A percentile compares a stretch with the other conserved stretches of the same genome.
These are phyloP conservation scores for Conus ventricosus DNA, from an alignment of 1,140 invertebrate species.

Conservation along the genomic window DNA sequence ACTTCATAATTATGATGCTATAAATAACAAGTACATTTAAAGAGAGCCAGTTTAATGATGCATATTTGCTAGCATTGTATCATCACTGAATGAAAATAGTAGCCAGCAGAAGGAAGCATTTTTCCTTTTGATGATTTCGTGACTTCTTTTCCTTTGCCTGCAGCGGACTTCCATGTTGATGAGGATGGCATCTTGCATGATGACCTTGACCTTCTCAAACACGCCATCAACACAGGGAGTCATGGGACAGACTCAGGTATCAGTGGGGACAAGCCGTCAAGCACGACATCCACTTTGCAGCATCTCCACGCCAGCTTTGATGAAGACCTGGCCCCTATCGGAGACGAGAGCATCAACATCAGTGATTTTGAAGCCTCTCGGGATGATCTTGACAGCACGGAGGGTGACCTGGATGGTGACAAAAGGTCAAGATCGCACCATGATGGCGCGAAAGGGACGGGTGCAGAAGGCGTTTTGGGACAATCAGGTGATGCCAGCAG, in stretches of 20 bases:
- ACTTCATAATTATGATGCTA: no score
- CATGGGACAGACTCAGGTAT: constrained; percentile 69
- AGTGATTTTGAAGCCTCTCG: constrained; percentile 69
- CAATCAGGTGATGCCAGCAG: not conserved
- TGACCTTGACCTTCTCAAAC: constrained; percentile 60
- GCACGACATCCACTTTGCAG: constrained; percentile 58
- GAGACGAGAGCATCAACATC: constrained; percentile 62
- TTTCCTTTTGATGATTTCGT: no score
- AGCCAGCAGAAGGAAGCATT: no score
- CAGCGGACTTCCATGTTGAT: constrained; percentile 61
- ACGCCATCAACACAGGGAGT: constrained; percentile 28
- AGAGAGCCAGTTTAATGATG: no score
- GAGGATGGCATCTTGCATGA: constrained; percentile 67
- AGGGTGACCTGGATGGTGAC: constrained; percentile 32
- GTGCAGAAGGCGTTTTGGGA: no score
- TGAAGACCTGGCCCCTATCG: constrained; percentile 41
- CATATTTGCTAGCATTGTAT: no score
- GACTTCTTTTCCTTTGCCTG: no score
- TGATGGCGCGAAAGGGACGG: not conserved
- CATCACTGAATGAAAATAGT: no score
- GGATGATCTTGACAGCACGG: constrained; percentile 66
- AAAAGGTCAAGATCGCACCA: not conserved
- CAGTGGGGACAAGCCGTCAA: constrained; percentile 62
- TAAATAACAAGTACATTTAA: no score
- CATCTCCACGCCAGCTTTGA: constrained; percentile 64